phyloP scores from a whole-genome alignment of 2,888 invertebrate genomes.

The Helobdella robusta region DNA sequence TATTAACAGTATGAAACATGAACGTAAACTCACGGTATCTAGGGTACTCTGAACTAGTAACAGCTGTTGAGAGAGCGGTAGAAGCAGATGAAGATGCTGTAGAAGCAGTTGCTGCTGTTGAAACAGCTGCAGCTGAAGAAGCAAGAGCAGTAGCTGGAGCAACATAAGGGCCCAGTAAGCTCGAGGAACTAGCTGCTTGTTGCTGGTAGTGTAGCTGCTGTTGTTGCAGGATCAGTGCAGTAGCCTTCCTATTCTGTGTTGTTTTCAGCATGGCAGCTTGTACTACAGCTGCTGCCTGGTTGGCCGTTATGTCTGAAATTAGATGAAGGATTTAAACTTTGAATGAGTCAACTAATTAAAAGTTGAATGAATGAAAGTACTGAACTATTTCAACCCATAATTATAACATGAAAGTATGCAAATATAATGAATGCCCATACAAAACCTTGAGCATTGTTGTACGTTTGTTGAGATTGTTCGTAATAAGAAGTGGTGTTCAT shows the following conservation, averaged over 20 bases:
- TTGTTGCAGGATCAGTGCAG: not conserved
- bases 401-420: too few relatives aligned
- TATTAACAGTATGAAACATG: not conserved
- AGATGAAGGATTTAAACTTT: too few relatives aligned
- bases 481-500: too few relatives aligned
- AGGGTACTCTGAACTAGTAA: slow-evolving; percentile 26
- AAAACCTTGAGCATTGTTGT: too few relatives aligned
- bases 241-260: slow-evolving; percentile 42
- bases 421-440: too few relatives aligned
- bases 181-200: slow-evolving; percentile 21
- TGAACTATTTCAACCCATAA: too few relatives aligned
- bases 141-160: not conserved
- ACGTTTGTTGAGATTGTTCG: too few relatives aligned
- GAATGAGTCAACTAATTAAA: too few relatives aligned
- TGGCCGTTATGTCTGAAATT: slow-evolving; percentile 45
- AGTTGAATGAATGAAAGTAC: too few relatives aligned
- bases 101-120: not conserved
- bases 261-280: slow-evolving; percentile 66
- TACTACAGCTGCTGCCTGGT: slow-evolving; percentile 62
- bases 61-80: slow-evolving; percentile 1
- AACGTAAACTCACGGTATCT: slow-evolving; percentile 28
- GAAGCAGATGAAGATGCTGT: not conserved
- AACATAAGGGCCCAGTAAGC: slow-evolving; percentile 1
- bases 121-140: not conserved
- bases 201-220: slow-evolving; percentile 21